Evolutionary conservation across 35 echinoderm and acorn worm genomes (phyloP), one percentile per base, ranked within the genome.

Genomic region (Amphiura filiformis): DNA sequence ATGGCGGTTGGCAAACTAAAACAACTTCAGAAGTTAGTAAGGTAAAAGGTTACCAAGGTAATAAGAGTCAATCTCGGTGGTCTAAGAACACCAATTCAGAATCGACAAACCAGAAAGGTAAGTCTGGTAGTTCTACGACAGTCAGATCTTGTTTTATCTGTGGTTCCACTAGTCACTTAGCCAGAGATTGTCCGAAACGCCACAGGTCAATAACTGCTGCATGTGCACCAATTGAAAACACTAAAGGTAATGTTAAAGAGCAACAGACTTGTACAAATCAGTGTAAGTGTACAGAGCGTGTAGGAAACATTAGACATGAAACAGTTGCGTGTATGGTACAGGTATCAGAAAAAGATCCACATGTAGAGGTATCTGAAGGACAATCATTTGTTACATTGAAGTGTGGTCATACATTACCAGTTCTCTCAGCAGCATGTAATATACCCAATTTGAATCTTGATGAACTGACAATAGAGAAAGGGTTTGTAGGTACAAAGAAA

Each of bases 391-490:
- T 86, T 14, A 47, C 20, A 86, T 40, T 86, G 65, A 76, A 77
- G 28, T 38, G 40, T 35, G 85, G 75, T 76, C 17, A 38, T 14
- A 80, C 14, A 22, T 31, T 22, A n/a, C 75, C 78, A 36, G 78
- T 80, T 37, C 5, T 80, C 2, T 12, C 3, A 9, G 78, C 78
- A 12, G 78, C 34, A 80, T 80, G 78, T 80, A 36, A 36, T 80
- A 32, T 80, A 79, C 7, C 15, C 1, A 26, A 3, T 11, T 11
- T 30, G 26, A 70, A 70, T 18, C 61, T 18, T 26, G 26, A 15
- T 11, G 2, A 5, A 70, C 28, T 86, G 78, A 82, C 88, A 32
- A 88, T 94, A 14, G 20, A 12, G 9, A 36, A 90, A 34, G 93
- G 88, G 32, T 34, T 15, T 14, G 38, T 94, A 36, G 81, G 81